Percentiles rank a stretch among this genome's conserved stretches.
Conservation (phyloP, 1,140 invertebrate genomes). For the Adelges cooleyi region DNA sequence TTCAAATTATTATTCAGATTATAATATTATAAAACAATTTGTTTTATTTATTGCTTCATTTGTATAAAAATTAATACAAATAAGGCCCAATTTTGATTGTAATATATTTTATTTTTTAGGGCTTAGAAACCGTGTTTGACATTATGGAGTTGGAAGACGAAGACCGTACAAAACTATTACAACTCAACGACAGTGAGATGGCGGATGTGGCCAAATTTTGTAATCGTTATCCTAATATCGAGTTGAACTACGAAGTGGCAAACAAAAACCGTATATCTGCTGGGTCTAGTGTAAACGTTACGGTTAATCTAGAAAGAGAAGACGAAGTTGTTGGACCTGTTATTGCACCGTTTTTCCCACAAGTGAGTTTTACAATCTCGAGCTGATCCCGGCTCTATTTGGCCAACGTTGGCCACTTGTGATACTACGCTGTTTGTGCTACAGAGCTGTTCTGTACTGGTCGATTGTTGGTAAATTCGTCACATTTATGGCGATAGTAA, state of each 20-base stretch:
- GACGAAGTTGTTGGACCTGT: slow-evolving; percentile 94
- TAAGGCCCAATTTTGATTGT: too few species aligned
- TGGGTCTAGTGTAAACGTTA: slow-evolving; percentile 71
- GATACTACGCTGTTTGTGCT: too few species aligned
- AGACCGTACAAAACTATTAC: slow-evolving; percentile 72
- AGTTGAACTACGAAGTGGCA: slow-evolving; percentile 83
- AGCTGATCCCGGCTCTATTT: too few species aligned
- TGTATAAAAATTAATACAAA: too few species aligned
- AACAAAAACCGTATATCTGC: slow-evolving; percentile 68
- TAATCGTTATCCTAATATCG: slow-evolving; percentile 98
- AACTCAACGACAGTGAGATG: slow-evolving; percentile 77
- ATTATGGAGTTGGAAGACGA: slow-evolving; percentile 97
- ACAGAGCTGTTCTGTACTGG: too few species aligned
- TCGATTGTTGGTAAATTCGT: too few species aligned
- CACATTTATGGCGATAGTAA: too few species aligned
- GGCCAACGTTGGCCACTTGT: too few species aligned
- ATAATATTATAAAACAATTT: too few species aligned
- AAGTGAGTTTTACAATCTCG: too few species aligned
- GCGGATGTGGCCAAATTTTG: slow-evolving; percentile 96
- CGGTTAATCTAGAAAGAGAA: slow-evolving; percentile 89
- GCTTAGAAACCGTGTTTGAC: slow-evolving; percentile 93
- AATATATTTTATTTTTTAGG: slow-evolving; percentile 39
- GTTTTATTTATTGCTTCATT: too few species aligned
- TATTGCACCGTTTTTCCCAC: slow-evolving; percentile 94
- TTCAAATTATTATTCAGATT: too few species aligned